Evolutionary conservation across 2,797 vertebrate species (phyloP).

Genomic region (Lycodopsis pacificus): DNA sequence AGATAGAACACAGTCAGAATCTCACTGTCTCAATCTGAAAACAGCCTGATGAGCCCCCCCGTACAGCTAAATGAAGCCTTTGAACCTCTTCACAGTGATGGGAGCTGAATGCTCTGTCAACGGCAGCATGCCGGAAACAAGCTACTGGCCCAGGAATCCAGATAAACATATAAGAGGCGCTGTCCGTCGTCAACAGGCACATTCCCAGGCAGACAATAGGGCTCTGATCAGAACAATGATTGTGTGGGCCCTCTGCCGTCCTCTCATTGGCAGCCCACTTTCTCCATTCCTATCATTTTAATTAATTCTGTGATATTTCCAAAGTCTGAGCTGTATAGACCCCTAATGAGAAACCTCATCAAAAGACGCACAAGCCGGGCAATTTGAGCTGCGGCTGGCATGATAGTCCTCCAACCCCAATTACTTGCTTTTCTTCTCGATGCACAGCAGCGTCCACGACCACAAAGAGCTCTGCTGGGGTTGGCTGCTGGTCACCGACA

Average conservation of each 20-base stretch:
- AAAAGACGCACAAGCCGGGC: slow-evolving; percentile 78
- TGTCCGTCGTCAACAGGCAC: slow-evolving; percentile 73
- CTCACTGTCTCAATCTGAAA: slow-evolving; percentile 69
- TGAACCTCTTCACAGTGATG: slow-evolving; percentile 71
- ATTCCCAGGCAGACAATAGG: slow-evolving; percentile 81
- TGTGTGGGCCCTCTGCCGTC: slow-evolving; percentile 67
- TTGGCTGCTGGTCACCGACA: slow-evolving; percentile 29
- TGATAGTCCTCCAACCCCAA: slow-evolving; percentile 63
- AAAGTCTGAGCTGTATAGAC: slow-evolving; percentile 80
- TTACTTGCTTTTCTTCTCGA: slow-evolving; percentile 71
- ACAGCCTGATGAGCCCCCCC: slow-evolving; percentile 60
- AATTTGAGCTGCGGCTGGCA: slow-evolving; percentile 73
- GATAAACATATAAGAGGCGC: slow-evolving; percentile 77
- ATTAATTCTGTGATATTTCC: slow-evolving; percentile 87
- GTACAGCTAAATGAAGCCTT: slow-evolving; percentile 76
- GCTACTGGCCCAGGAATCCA: slow-evolving; percentile 70
- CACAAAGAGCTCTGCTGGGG: slow-evolving; percentile 32
- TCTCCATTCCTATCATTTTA: slow-evolving; percentile 84
- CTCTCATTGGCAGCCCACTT: slow-evolving; percentile 75
- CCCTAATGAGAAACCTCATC: slow-evolving; percentile 86
- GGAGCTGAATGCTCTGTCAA: slow-evolving; percentile 80
- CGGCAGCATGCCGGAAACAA: slow-evolving; percentile 60
- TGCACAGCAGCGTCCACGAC: slow-evolving; percentile 30
- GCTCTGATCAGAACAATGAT: slow-evolving; percentile 86
- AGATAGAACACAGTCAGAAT: slow-evolving; percentile 63